Base-by-base conservation (phyloP, 64 coral and sea anemone species). In the Trachythela sp. region DNA sequence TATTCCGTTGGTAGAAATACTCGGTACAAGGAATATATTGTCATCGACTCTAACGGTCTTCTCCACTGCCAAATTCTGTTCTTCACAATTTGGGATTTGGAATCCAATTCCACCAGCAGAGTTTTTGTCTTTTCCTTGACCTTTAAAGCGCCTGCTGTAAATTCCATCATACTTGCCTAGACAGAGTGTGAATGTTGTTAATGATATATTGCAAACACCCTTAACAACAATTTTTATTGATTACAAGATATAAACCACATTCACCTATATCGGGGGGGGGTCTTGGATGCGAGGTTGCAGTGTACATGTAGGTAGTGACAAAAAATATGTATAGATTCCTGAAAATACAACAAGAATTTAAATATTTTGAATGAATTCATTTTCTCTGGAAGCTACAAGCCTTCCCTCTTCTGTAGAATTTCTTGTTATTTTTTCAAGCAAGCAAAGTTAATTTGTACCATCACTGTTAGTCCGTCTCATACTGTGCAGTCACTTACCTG, bases 21-120 rank as follows among this genome's bases (percentile, higher is more conserved):
- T 77, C 26, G 71, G 71, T 77, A 77, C 71, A 13, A 77, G 71
- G 71, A 77, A 77, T 27, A 77, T 13, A 5, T 77, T 77, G 36
- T 27, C 13, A 35, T n/a, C 71, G 30, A 35, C 71, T 36, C 8
- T 27, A 32, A 77, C 31, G 26, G 26, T 39, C 17, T 77, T 77
- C 17, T 31, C 31, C 27, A 77, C 71, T 6, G 17, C 31, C 4
- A 27, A 13, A 5, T 77, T 77, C 71, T 77, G 71, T 6, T 77
- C 71, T 24, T 33, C 71, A 77, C 7, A 1, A 18, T 27, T 35
- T 77, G 71, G 31, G 13, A 77, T 77, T 77, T 77, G 13, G 36
- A 77, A 77, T 2, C 71, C 71, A 77, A 77, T 27, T 77, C 71
- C 71, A 77, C 26, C 36, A 36, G n/a, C 4, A 45, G 4, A 4